Conservation (phyloP, 2,797 vertebrate species). For the Pangasius sanitwongsei region DNA sequence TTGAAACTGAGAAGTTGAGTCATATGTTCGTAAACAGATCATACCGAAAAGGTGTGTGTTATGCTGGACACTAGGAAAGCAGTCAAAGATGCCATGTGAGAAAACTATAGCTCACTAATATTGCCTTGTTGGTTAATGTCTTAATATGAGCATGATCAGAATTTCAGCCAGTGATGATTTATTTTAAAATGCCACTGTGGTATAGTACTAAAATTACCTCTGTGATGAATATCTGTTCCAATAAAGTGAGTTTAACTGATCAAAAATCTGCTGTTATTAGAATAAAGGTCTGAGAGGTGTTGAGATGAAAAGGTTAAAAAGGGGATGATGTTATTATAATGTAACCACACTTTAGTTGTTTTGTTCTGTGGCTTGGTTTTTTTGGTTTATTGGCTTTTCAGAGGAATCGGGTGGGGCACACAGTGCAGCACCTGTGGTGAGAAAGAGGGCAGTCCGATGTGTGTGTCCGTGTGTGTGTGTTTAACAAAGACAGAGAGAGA, state of each 20-base stretch:
- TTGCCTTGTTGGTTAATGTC: too few relatives aligned
- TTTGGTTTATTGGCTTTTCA: constrained; percentile 36
- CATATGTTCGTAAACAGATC: background rate
- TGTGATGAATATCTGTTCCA: background rate
- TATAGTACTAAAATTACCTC: background rate
- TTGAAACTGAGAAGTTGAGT: constrained; percentile 5
- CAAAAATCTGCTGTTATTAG: background rate
- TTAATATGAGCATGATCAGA: background rate
- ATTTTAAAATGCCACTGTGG: background rate
- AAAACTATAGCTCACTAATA: background rate
- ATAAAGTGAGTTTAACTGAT: background rate
- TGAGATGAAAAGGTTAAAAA: background rate
- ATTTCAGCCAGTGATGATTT: background rate
- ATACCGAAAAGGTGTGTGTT: background rate
- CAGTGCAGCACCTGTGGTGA: constrained; percentile 50
- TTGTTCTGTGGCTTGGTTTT: constrained; percentile 25
- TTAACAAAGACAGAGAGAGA: background rate
- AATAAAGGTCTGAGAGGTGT: background rate
- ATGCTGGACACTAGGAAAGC: background rate
- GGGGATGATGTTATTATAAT: background rate
- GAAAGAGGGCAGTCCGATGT: background rate
- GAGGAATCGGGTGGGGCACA: constrained; percentile 32
- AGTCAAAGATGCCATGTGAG: background rate
- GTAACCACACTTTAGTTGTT: background rate
- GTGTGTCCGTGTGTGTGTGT: background rate